Evolutionary conservation across 2,888 invertebrate species (phyloP).

Genomic region (Hipparchia semele): DNA sequence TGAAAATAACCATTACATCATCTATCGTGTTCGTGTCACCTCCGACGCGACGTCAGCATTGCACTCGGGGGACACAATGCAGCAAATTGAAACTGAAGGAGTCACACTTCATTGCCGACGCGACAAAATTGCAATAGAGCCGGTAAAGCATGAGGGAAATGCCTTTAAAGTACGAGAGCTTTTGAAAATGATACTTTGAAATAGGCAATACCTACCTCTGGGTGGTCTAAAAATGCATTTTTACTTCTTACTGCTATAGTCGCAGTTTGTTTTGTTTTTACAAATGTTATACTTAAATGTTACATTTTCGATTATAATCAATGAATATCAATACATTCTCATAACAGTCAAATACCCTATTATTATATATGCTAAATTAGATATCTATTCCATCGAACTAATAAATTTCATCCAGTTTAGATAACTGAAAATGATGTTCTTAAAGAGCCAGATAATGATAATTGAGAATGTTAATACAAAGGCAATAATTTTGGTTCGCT

Average conservation of each 20-base stretch:
- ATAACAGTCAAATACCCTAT: no score
- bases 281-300: no score
- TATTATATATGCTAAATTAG: background rate
- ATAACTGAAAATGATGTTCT: background rate
- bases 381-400: background rate
- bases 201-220: no score
- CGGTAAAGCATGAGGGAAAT: background rate
- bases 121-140: constrained; percentile 34
- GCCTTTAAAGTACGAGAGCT: background rate
- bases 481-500: constrained; percentile 16
- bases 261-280: no score
- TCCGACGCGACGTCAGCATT: constrained; percentile 31
- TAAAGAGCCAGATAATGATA: constrained; percentile 8
- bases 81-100: constrained; percentile 41
- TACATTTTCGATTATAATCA: no score
- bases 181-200: no score
- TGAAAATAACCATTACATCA: no score
- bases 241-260: background rate
- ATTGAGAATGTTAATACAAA: constrained; percentile 18
- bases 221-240: no score
- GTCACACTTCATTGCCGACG: constrained; percentile 34
- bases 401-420: background rate
- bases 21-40: no score
- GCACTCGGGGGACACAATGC: constrained; percentile 38
- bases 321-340: no score